Evolutionary conservation across 1,140 invertebrate species (phyloP), one percentile per base, ranked within the genome.

Genomic region (Rhopalosiphum padi): DNA sequence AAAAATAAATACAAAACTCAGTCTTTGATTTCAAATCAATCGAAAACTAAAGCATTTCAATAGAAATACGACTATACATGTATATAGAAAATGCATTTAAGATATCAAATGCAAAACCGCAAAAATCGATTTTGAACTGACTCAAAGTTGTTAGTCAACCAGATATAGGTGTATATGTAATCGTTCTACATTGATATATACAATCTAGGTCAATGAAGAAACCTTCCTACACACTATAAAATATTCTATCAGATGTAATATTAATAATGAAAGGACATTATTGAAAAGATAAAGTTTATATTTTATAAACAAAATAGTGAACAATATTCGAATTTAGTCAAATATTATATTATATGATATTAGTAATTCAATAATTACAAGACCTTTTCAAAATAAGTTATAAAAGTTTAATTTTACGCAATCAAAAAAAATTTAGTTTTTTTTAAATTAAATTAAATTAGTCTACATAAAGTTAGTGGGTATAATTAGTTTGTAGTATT

Each of bases 91-190:
- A 30, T 53, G 51, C 23, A 7, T n/a, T 77, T 77, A 77, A n/a
- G 4, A 77, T 60, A 37, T 15, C 4, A 68, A 2, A 85, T 15
- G 37, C 21, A 7, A 85, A 93, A 93, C 91, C 91, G 11, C 91
- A 93, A 93, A 85, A 93, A 93, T 85, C 91, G 48, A 93, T 93
- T 93, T 93, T 86, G 22, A 53, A 86, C 43, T 30, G 46, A 93
- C 21, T 22, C 18, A 9, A 43, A 83, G 37, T 92, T 25, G 46
- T 85, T 83, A 85, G 77, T 51, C 77, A 53, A 91, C 8, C 18
- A 86, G 15, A 30, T 86, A 51, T 35, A 48, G 25, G 7, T 23
- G 11, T 90, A 25, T 55, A 23, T 51, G 30, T 51, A 37, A 77
- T 30, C 60, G 60, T n/a, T n/a, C 60, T 18, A 77, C 4, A 77